Conservation (phyloP, 2,888 invertebrate genomes). For the Microdon myrmicae region DNA sequence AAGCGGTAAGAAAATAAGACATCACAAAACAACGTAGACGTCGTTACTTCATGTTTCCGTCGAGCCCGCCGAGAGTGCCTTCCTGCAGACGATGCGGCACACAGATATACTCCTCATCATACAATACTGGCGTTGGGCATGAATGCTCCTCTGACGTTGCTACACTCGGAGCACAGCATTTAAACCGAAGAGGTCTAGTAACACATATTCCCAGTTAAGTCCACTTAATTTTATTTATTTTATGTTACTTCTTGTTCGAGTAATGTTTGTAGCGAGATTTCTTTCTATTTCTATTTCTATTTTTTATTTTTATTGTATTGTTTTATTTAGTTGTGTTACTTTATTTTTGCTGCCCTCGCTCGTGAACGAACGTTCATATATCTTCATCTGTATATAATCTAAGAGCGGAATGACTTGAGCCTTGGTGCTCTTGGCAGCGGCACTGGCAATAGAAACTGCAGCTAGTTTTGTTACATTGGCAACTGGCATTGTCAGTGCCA, state of each 20-base stretch:
- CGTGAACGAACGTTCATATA: too few species aligned
- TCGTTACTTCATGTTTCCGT: constrained; percentile 10
- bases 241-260: not conserved
- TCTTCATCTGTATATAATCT: too few species aligned
- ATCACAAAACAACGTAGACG: constrained; percentile 10
- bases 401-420: constrained; percentile 22
- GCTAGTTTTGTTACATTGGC: constrained; percentile 36
- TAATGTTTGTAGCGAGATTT: too few species aligned
- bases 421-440: constrained; percentile 19
- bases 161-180: not conserved
- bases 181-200: constrained; percentile 29
- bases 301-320: not conserved
- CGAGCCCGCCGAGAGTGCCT: constrained; percentile 12
- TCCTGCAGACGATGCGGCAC: constrained; percentile 13
- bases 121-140: constrained; percentile 5
- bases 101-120: constrained; percentile 12
- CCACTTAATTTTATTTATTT: constrained; percentile 11
- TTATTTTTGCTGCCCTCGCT: constrained; percentile 16
- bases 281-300: constrained; percentile 4
- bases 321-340: too few species aligned
- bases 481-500: constrained; percentile 34
- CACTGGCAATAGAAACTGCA: constrained; percentile 38
- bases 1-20: constrained; percentile 14
- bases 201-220: constrained; percentile 40
- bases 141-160: constrained; percentile 1